A percentile compares a stretch with the other conserved stretches of the same genome.
Conservation (phyloP, 2,888 invertebrate genomes). For the Rambutsinella grinnellia region DNA sequence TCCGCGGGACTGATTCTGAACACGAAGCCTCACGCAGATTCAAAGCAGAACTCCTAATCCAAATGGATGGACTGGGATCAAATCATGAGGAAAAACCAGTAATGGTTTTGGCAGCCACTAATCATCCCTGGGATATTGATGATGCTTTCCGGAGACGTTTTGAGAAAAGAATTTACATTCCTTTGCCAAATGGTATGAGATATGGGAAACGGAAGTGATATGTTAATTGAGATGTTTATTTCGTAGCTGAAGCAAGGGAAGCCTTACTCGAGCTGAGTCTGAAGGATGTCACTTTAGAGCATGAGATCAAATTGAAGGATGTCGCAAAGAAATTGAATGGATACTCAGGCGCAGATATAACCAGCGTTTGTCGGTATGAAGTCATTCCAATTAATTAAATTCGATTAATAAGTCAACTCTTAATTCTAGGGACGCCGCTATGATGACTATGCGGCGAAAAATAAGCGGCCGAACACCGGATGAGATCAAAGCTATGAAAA, state of each 20-base stretch:
- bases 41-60: slow-evolving; percentile 89
- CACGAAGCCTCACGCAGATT: slow-evolving; percentile 85
- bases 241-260: slow-evolving; percentile 70
- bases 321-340: slow-evolving; percentile 71
- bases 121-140: slow-evolving; percentile 93
- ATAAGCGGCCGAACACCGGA: slow-evolving; percentile 94
- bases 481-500: slow-evolving; percentile 87
- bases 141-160: slow-evolving; percentile 87
- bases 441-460: slow-evolving; percentile 98
- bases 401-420: no score
- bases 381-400: no score
- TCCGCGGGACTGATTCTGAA: slow-evolving; percentile 85
- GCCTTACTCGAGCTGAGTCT: slow-evolving; percentile 72
- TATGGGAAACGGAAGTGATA: no score
- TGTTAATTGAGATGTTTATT: slow-evolving; percentile 9
- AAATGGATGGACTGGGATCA: slow-evolving; percentile 85
- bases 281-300: slow-evolving; percentile 69
- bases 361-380: slow-evolving; percentile 73
- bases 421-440: slow-evolving; percentile 92
- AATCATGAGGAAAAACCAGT: slow-evolving; percentile 74
- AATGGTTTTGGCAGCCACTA: slow-evolving; percentile 91
- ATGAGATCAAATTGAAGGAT: slow-evolving; percentile 70
- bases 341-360: slow-evolving; percentile 76
- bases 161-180: slow-evolving; percentile 90
- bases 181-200: slow-evolving; percentile 75